Evolutionary conservation across 2,113 vertebrate species (phyloP), one percentile per base, ranked within the genome.

Genomic region (Calyptommatus sinebrachiatus): DNA sequence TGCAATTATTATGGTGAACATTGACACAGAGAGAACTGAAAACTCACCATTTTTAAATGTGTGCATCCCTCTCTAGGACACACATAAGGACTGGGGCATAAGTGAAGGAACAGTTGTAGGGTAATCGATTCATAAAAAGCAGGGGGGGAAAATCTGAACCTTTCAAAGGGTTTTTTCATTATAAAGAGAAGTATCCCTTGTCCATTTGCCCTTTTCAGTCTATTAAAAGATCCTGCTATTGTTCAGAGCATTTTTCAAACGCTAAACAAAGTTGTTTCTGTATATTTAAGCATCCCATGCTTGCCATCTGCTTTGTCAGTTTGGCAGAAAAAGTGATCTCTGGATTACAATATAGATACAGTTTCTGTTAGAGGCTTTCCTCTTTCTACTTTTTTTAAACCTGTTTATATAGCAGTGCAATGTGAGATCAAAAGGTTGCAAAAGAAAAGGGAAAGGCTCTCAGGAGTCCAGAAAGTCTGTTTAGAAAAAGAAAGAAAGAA

Each of bases 381-480:
- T 57, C 5, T 18, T 57, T 16, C 53, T 57, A 1, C 53, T 57
- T 57, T 57, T 57, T 80, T 86, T 71, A 88, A 91, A 88, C 84
- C 82, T 92, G 90, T 89, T 91, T 90, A 74, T 83, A 82, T 79
- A 83, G 70, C 79, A 77, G 76, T 92, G 90, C 48, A 79, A 70
- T 90, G 80, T 78, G 88, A 92, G 79, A 86, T 90, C 83, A 84
- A 11, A 53, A 57, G 85, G 73, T 84, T 88, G 79, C 63, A 87
- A 86, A 86, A 89, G 53, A n/a, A 66, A 78, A 75, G 41, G 45
- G 76, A 41, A 73, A 84, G 70, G 29, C 26, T 85, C 83, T 85
- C 72, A 71, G 12, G 84, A 83, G 62, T 87, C 78, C 87, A 89
- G 88, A 88, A 60, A 87, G 83, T 86, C 71, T 80, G 86, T 87